Conservation (phyloP, 2,113 vertebrate species). For the Spilogale gracilis region DNA sequence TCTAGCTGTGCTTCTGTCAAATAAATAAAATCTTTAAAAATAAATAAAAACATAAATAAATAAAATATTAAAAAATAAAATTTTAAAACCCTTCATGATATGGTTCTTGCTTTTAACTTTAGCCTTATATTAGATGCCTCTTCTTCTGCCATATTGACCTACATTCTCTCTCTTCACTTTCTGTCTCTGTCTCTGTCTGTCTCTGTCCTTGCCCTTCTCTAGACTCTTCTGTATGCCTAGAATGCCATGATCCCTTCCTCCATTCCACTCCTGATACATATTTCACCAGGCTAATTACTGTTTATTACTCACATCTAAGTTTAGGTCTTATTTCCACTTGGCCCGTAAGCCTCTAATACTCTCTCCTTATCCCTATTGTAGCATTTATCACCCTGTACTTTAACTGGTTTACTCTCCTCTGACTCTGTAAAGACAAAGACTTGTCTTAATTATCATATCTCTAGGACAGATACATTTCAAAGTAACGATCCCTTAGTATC, state of each 20-base stretch:
- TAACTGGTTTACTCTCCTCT: background rate
- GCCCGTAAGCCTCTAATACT: background rate
- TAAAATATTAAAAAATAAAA: background rate
- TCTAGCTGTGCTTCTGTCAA: no score
- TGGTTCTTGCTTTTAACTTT: background rate
- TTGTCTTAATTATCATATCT: background rate
- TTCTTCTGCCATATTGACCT: background rate
- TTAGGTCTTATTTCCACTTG: background rate
- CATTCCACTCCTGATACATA: background rate
- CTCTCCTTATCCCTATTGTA: background rate
- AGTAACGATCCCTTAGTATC: background rate
- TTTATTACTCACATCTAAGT: background rate
- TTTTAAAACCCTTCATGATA: background rate
- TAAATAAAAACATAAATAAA: no score
- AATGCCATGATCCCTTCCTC: background rate
- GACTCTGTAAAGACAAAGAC: background rate
- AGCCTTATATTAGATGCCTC: background rate
- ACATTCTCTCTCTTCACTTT: background rate
- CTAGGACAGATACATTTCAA: background rate
- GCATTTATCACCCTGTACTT: background rate
- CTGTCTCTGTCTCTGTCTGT: background rate
- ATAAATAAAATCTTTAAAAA: no score
- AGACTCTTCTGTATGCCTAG: background rate
- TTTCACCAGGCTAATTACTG: background rate
- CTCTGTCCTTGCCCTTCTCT: background rate